Conservation (phyloP, 2,888 invertebrate genomes). For the Griposia aprilina region DNA sequence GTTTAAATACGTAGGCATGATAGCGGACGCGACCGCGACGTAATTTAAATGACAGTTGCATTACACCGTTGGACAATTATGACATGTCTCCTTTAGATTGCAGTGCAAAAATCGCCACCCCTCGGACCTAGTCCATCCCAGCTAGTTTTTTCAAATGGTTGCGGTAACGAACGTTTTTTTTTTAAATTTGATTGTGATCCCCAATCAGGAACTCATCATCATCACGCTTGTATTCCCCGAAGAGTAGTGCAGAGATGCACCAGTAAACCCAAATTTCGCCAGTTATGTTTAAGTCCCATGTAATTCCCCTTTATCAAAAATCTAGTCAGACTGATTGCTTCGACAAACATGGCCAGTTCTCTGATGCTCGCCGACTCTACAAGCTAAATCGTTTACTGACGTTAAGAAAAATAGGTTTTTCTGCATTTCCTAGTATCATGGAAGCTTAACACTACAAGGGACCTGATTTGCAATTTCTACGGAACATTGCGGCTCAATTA, state of each 20-base stretch:
- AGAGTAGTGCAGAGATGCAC: too few relatives aligned
- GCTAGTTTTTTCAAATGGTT: too few relatives aligned
- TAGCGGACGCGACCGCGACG: neutral
- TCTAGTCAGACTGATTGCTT: neutral
- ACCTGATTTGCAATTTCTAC: constrained; percentile 65
- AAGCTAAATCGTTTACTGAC: neutral
- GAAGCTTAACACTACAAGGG: constrained; percentile 47
- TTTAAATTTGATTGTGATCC: too few relatives aligned
- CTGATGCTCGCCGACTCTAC: neutral
- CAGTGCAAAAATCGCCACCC: neutral
- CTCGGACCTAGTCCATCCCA: neutral
- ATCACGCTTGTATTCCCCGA: too few relatives aligned
- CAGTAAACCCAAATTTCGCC: too few relatives aligned
- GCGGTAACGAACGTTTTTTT: too few relatives aligned
- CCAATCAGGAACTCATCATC: too few relatives aligned
- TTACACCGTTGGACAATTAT: neutral
- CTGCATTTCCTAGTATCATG: constrained; percentile 45
- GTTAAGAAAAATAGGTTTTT: constrained; percentile 25
- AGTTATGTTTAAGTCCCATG: too few relatives aligned
- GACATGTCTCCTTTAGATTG: neutral
- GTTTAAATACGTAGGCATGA: neutral
- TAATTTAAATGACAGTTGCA: neutral
- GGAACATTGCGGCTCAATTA: constrained; percentile 52
- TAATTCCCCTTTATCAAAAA: neutral
- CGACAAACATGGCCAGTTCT: neutral